Percentiles rank a stretch among this genome's conserved stretches.
Evolutionary conservation across 2,113 vertebrate species (phyloP).

Genomic region (Suncus etruscus): DNA sequence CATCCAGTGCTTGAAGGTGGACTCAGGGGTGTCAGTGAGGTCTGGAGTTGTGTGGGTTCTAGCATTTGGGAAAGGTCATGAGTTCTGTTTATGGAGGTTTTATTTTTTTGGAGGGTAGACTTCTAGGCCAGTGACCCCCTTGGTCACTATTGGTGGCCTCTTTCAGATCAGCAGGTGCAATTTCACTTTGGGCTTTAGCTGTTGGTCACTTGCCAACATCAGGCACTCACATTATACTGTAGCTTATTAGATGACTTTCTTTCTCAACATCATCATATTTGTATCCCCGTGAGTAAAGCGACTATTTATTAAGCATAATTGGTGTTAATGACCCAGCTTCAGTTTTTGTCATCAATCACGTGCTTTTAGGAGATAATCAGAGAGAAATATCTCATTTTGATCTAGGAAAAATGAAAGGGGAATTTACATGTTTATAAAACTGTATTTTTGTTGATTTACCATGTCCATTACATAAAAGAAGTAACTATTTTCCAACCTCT

Average conservation of each 20-base stretch:
- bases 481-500: slow-evolving; percentile 71
- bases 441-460: slow-evolving; percentile 76
- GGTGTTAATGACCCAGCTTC: slow-evolving; percentile 80
- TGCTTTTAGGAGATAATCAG: slow-evolving; percentile 85
- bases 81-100: not conserved
- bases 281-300: slow-evolving; percentile 78
- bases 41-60: not conserved
- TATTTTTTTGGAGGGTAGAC: not conserved
- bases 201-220: slow-evolving; percentile 71
- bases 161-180: slow-evolving; percentile 11
- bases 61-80: not conserved
- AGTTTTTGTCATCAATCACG: slow-evolving; percentile 85
- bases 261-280: slow-evolving; percentile 83
- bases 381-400: slow-evolving; percentile 82
- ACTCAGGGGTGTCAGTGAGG: not conserved
- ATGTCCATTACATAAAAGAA: slow-evolving; percentile 77
- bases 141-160: not conserved
- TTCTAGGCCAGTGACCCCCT: not conserved
- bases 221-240: slow-evolving; percentile 73
- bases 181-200: slow-evolving; percentile 47
- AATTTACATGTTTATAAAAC: slow-evolving; percentile 75
- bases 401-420: slow-evolving; percentile 79
- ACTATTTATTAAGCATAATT: slow-evolving; percentile 83
- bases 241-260: slow-evolving; percentile 82
- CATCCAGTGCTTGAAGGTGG: no score